A percentile compares a stretch with the other conserved stretches of the same genome.
Conservation (phyloP, 1,140 invertebrate species). For the Orussus abietinus region DNA sequence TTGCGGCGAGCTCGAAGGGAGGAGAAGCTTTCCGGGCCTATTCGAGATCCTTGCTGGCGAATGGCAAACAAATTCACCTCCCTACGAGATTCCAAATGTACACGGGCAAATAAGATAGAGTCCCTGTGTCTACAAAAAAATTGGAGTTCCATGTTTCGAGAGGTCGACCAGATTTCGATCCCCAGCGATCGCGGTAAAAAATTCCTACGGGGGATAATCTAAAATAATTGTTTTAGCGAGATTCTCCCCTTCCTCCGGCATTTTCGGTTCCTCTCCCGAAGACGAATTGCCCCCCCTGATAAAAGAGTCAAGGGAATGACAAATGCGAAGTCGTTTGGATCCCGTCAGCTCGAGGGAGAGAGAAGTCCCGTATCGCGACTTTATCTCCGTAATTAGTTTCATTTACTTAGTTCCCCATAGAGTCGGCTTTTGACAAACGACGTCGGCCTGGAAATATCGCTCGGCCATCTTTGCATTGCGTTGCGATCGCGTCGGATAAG, state of each 20-base stretch:
- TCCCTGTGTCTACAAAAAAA: background rate
- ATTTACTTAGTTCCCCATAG: constrained; percentile 28
- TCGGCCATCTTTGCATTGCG: constrained; percentile 19
- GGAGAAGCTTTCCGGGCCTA: constrained; percentile 14
- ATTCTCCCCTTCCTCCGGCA: too few relatives aligned
- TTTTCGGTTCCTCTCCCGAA: too few relatives aligned
- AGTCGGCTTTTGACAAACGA: constrained; percentile 36
- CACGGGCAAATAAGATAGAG: constrained; percentile 11
- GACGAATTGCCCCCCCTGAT: too few relatives aligned
- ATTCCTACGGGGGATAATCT: too few relatives aligned
- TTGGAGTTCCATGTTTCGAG: too few relatives aligned
- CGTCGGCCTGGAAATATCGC: too few relatives aligned
- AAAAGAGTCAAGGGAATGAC: too few relatives aligned
- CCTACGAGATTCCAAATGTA: constrained; percentile 11
- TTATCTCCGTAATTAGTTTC: constrained; percentile 42
- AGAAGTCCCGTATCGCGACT: constrained; percentile 19
- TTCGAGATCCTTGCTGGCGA: constrained; percentile 15
- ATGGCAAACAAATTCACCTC: constrained; percentile 16
- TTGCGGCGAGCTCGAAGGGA: constrained; percentile 10
- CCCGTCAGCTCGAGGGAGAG: background rate
- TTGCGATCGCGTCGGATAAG: constrained; percentile 31
- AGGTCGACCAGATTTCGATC: too few relatives aligned
- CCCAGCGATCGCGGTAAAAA: too few relatives aligned
- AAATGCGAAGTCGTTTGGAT: too few relatives aligned
- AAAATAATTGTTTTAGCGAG: too few relatives aligned